These are phyloP conservation scores for Catharus bicknelli DNA, from an alignment of 2,113 vertebrate genomes.

Conservation along the genomic window DNA sequence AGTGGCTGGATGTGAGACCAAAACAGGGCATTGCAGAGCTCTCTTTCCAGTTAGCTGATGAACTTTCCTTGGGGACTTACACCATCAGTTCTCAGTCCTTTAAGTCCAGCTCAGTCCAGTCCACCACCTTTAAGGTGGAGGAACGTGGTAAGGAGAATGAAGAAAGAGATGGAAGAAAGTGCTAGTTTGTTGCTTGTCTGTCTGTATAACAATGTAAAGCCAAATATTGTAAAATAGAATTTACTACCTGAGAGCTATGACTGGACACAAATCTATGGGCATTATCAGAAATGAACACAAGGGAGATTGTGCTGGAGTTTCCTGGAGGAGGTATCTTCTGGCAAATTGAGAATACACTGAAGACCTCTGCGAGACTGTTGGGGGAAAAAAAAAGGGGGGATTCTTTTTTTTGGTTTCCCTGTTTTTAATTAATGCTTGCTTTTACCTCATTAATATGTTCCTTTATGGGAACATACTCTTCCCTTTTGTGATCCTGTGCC, in stretches of 20 bases:
- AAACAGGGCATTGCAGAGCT: constrained; percentile 63
- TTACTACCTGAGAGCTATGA: neutral
- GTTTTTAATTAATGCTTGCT: neutral
- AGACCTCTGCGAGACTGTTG: neutral
- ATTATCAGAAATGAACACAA: neutral
- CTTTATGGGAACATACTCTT: neutral
- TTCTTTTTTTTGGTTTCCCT: neutral
- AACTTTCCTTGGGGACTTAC: constrained; percentile 62
- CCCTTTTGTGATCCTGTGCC: neutral
- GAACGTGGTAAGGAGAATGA: constrained; percentile 49
- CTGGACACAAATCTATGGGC: neutral
- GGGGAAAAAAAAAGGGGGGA: rapidly evolving
- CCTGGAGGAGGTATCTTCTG: neutral
- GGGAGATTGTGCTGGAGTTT: neutral
- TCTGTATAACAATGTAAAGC: neutral
- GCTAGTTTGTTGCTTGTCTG: neutral
- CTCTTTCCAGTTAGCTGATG: constrained; percentile 57
- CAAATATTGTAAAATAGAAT: neutral
- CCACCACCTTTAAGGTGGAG: constrained; percentile 65
- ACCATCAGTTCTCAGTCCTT: constrained; percentile 16
- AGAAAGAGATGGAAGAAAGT: neutral
- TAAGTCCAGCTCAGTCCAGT: neutral
- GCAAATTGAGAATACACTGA: neutral
- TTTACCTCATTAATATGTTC: neutral
- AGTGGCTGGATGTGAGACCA: constrained; percentile 68